A percentile compares a stretch with the other conserved stretches of the same genome.
Conservation (phyloP, 2,888 invertebrate species). For the Caenorhabditis becei region DNA sequence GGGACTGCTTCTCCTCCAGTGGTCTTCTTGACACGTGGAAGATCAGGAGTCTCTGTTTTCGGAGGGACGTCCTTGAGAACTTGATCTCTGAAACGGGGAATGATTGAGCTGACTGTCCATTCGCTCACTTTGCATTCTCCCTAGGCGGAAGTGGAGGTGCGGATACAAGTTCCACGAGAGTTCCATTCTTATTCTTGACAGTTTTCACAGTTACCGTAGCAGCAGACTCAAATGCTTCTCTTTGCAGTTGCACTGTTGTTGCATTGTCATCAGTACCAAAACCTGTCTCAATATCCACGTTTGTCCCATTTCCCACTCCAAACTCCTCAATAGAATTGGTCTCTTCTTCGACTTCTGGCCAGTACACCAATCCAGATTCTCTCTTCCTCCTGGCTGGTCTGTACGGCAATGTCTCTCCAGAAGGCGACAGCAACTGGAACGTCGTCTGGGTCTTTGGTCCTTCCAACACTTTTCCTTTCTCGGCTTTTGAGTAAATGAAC, state of each 20-base stretch:
- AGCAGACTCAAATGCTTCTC: too few relatives aligned
- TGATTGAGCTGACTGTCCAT: not conserved
- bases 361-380: conserved; percentile 37
- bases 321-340: not conserved
- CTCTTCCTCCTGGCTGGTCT: conserved; percentile 36
- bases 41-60: not conserved
- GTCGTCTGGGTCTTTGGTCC: conserved; percentile 63
- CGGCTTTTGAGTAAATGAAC: conserved; percentile 78
- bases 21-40: conserved; percentile 57
- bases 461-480: conserved; percentile 76
- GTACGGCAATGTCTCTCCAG: conserved; percentile 64
- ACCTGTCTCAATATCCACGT: too few relatives aligned
- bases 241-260: not conserved
- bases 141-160: conserved; percentile 44
- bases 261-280: not conserved
- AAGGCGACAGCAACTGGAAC: conserved; percentile 64
- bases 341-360: conserved; percentile 29
- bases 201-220: conserved; percentile 19
- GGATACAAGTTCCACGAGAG: conserved; percentile 25
- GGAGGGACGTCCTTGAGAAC: conserved; percentile 24
- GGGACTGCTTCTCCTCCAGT: conserved; percentile 66
- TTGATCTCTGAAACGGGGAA: conserved; percentile 44
- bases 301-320: not conserved
- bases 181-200: conserved; percentile 31
- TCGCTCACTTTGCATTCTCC: conserved; percentile 18